Base-by-base conservation (phyloP, 1,140 invertebrate genomes). In the Drosophila tsacasi region DNA sequence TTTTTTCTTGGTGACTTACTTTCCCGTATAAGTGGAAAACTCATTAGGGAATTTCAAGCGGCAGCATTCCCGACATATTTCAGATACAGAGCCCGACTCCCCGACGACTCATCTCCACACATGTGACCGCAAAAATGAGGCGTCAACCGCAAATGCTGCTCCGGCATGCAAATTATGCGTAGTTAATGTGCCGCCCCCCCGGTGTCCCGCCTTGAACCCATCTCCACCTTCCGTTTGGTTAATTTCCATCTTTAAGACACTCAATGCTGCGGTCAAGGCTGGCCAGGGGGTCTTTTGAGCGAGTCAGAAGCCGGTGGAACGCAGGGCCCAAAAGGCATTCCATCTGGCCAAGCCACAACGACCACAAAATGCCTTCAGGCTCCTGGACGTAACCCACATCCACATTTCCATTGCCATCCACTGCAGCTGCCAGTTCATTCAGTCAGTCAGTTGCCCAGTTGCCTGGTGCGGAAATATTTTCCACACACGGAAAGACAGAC, bases 181-280 rank as follows among this genome's bases (percentile, higher is more conserved):
- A 72, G 84, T 90, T 84, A 89, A 89, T 84, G 74, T 76, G 81
- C 61, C 63, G 52, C 50, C 71, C 55, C 55, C 47, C 40, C 35
- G 23, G 19, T 23, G 12, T 13, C 19, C 32, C 17, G 21, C 7
- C 39, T 57, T 40, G n/a, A 55, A 39, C 40, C 46, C 35, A 35
- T 44, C 27, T 10, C 62, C 35, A n/a, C 30, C 23, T 61, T 42
- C 47, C 52, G 40, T 59, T 84, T 49, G 81, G 86, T 85, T 90
- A 86, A 90, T 90, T 85, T 91, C 71, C 86, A 80, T 91, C 86
- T 85, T 90, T 82, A 90, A 90, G 85, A 90, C 79, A 90, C 81
- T 90, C 85, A 90, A 85, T 86, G 67, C 61, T 89, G 85, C 55
- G 85, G 85, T 90, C 79, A 74, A 69, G 61, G 25, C 59, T 40